Evolutionary conservation across 2,797 vertebrate species (phyloP).

Genomic region (Oryzias dopingdopingensis): DNA sequence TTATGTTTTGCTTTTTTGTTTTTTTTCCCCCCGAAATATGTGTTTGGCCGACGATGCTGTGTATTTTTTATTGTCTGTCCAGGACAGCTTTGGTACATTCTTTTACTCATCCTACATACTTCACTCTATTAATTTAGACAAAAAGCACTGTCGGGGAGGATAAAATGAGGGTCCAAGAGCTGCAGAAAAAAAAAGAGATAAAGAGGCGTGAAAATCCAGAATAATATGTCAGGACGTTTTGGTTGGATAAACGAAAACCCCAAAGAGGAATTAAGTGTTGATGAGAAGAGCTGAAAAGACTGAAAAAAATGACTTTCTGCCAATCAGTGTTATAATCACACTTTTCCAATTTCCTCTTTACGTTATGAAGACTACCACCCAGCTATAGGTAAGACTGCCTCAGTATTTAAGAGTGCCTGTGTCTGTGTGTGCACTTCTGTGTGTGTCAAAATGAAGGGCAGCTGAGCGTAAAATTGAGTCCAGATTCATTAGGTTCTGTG

Average conservation of each 20-base stretch:
- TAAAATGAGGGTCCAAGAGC: slow-evolving; percentile 5
- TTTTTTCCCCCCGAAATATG: too few relatives aligned
- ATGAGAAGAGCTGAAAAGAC: slow-evolving; percentile 47
- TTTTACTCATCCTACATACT: slow-evolving; percentile 2
- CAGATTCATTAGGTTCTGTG: slow-evolving; percentile 93
- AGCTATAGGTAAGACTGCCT: slow-evolving; percentile 52
- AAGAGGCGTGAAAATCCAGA: slow-evolving; percentile 21
- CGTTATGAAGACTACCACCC: slow-evolving; percentile 42
- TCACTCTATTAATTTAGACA: slow-evolving; percentile 24
- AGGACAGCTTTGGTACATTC: too few relatives aligned
- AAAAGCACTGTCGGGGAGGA: slow-evolving; percentile 5
- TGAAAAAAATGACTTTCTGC: slow-evolving; percentile 25
- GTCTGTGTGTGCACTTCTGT: slow-evolving; percentile 17
- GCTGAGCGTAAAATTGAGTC: slow-evolving; percentile 97
- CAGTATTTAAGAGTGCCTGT: slow-evolving; percentile 41
- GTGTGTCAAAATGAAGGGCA: slow-evolving; percentile 82
- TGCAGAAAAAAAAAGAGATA: slow-evolving; percentile 11
- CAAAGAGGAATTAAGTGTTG: slow-evolving; percentile 49
- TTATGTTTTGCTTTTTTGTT: too few relatives aligned
- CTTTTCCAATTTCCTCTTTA: slow-evolving; percentile 63
- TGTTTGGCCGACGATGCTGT: too few relatives aligned
- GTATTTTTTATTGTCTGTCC: too few relatives aligned
- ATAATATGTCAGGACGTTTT: slow-evolving; percentile 30
- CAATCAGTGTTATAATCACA: slow-evolving; percentile 60
- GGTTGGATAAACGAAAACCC: slow-evolving; percentile 42